A percentile compares a stretch with the other conserved stretches of the same genome.
These are phyloP conservation scores for Styela plicata DNA, from an alignment of 23 tunicate species.

Conservation along the genomic window DNA sequence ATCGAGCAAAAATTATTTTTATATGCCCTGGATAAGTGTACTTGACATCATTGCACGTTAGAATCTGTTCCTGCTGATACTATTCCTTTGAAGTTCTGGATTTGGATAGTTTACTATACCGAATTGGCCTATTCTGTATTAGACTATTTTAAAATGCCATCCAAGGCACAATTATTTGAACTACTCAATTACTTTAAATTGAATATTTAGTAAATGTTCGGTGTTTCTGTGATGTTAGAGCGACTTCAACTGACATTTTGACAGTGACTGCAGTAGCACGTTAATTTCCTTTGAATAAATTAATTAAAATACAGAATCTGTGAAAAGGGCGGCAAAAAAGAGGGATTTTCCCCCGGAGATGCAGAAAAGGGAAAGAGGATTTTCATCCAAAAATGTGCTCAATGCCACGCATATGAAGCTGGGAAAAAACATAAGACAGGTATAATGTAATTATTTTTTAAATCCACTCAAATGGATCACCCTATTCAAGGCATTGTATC, in stretches of 20 bases:
- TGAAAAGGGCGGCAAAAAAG: not conserved
- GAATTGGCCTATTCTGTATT: not conserved
- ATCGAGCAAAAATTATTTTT: no score
- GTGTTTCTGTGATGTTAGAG: no score
- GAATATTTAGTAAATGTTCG: no score
- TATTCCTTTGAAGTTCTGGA: no score
- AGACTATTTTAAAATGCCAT: not conserved
- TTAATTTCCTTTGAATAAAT: no score
- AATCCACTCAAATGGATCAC: no score
- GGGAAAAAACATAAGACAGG: constrained; percentile 93
- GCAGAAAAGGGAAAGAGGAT: constrained; percentile 89
- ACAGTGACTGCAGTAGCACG: constrained; percentile 9
- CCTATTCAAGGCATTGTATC: not conserved
- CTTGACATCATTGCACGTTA: no score
- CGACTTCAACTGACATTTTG: no score
- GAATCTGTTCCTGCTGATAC: no score
- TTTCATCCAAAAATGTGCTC: constrained; percentile 83
- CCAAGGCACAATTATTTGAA: not conserved
- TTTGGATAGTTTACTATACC: no score
- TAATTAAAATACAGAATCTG: not conserved
- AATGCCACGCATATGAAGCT: constrained; percentile 77
- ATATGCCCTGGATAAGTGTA: no score
- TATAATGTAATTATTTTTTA: no score
- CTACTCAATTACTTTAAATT: not conserved
- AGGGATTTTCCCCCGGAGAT: not conserved